phyloP scores from a whole-genome alignment of 2,113 vertebrate species.

The Herpetotheres cachinnans region DNA sequence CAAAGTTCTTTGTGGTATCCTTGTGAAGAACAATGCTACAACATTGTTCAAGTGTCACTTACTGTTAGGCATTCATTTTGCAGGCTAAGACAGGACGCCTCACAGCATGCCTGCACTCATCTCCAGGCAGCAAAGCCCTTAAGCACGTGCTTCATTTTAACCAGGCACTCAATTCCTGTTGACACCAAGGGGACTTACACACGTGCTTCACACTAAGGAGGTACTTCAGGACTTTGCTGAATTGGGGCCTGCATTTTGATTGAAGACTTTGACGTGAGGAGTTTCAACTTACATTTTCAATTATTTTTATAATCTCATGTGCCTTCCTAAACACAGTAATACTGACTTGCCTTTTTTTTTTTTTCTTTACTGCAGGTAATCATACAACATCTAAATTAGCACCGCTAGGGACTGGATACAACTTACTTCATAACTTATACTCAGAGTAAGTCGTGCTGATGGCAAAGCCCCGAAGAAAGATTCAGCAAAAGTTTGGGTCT shows the following conservation, averaged over 20 bases:
- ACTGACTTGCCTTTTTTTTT: not conserved
- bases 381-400: not conserved
- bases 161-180: not conserved
- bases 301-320: not conserved
- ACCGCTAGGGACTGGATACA: not conserved
- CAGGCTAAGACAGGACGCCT: not conserved
- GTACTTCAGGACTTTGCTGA: not conserved
- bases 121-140: not conserved
- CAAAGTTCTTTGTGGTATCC: not conserved
- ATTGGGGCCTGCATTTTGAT: not conserved
- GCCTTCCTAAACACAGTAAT: not conserved
- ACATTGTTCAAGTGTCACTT: not conserved
- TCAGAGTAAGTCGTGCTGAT: not conserved
- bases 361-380: not conserved
- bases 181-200: not conserved
- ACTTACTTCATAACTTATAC: not conserved
- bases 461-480: not conserved
- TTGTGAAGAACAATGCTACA: not conserved
- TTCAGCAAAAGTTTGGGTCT: not conserved
- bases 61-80: not conserved
- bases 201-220: not conserved
- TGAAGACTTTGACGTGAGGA: not conserved
- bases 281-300: not conserved
- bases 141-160: not conserved
- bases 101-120: not conserved